Evolutionary conservation across 1,140 invertebrate species (phyloP).

Genomic region (Leptopilina boulardi): DNA sequence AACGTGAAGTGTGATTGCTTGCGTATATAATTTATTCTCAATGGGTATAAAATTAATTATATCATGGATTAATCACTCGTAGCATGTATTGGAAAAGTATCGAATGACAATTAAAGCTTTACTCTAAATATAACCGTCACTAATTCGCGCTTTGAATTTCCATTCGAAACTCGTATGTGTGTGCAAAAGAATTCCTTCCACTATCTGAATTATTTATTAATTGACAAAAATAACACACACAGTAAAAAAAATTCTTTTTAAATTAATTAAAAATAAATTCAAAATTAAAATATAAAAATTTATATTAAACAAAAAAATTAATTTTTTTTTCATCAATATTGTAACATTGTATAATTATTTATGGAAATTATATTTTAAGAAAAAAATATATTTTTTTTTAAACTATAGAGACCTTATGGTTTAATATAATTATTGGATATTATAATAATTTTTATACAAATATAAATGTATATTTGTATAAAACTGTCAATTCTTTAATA

Average conservation of each 20-base stretch:
- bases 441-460: too few species aligned
- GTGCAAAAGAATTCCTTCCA: background rate
- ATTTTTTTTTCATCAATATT: background rate
- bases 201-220: background rate
- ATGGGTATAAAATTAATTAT: too few species aligned
- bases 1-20: too few species aligned
- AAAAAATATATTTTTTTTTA: background rate
- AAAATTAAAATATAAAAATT: background rate
- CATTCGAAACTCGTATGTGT: background rate
- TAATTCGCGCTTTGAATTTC: conserved; percentile 34
- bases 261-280: background rate
- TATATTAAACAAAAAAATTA: too few species aligned
- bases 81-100: conserved; percentile 6
- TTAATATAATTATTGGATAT: background rate
- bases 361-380: background rate
- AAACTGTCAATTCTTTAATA: conserved; percentile 15
- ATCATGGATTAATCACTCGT: background rate
- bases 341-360: background rate
- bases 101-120: conserved; percentile 22
- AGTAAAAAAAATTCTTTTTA: too few species aligned
- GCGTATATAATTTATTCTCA: too few species aligned
- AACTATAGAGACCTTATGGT: background rate
- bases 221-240: too few species aligned
- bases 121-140: conserved; percentile 33
- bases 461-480: too few species aligned